A percentile compares a stretch with the other conserved stretches of the same genome.
Conservation (phyloP, 2,888 invertebrate genomes). For the Drosophila ochracea region DNA sequence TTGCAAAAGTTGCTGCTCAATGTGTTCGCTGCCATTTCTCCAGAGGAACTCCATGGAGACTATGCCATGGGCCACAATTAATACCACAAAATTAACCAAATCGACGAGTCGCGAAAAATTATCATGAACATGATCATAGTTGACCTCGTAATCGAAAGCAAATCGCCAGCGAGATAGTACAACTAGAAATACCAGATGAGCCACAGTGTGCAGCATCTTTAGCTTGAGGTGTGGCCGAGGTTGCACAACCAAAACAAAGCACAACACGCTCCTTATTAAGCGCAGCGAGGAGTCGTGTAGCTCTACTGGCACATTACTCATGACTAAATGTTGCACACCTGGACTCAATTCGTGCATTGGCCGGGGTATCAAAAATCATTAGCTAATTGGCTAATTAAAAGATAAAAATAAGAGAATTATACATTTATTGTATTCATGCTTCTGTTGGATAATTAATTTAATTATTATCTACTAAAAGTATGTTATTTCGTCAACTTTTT, state of each 20-base stretch:
- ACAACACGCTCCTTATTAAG: slow-evolving; percentile 27
- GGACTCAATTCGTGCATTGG: no score
- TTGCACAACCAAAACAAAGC: slow-evolving; percentile 15
- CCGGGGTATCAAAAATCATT: slow-evolving; percentile 2
- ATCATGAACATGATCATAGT: slow-evolving; percentile 31
- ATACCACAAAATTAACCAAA: slow-evolving; percentile 26
- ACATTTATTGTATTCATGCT: neutral
- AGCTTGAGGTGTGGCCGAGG: slow-evolving; percentile 5
- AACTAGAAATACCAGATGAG: slow-evolving; percentile 14
- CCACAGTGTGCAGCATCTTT: slow-evolving; percentile 14
- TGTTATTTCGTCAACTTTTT: neutral
- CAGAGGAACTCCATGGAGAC: slow-evolving; percentile 37
- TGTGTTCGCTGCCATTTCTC: slow-evolving; percentile 22
- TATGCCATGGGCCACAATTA: slow-evolving; percentile 35
- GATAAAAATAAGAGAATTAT: neutral
- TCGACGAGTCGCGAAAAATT: slow-evolving; percentile 26
- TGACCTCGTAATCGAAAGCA: slow-evolving; percentile 26
- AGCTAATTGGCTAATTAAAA: slow-evolving; percentile 35
- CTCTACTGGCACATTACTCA: slow-evolving; percentile 18
- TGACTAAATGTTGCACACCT: slow-evolving; percentile 25
- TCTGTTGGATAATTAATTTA: neutral
- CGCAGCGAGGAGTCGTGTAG: slow-evolving; percentile 24
- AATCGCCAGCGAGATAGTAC: slow-evolving; percentile 23
- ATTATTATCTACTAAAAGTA: neutral
- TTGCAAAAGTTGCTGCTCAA: slow-evolving; percentile 27